Conservation (phyloP, 2,888 invertebrate species). For the Hyles lineata region DNA sequence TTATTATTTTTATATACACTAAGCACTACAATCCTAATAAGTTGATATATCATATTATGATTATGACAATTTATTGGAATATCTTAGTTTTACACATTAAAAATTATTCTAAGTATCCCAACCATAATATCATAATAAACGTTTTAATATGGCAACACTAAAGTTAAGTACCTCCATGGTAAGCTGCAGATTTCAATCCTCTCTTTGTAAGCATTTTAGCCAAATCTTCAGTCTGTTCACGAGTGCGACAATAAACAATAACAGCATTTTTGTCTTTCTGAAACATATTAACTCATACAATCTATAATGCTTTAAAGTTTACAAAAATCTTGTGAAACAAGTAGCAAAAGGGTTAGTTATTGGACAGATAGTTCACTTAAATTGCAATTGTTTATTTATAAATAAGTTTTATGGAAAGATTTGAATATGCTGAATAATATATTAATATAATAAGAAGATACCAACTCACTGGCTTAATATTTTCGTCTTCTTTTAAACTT, state of each 20-base stretch:
- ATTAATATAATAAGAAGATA: neutral
- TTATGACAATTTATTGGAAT: too few species aligned
- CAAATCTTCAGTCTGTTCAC: conserved; percentile 95
- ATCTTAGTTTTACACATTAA: too few species aligned
- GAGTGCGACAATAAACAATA: conserved; percentile 97
- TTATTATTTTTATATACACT: conserved; percentile 29
- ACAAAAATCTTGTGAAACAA: conserved; percentile 9
- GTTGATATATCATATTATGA: too few species aligned
- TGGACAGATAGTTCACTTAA: too few species aligned
- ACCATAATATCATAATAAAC: too few species aligned
- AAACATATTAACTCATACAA: conserved; percentile 44
- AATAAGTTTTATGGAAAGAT: too few species aligned
- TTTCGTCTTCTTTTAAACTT: conserved; percentile 86
- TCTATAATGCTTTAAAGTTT: conserved; percentile 16
- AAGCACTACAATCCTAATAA: conserved; percentile 16
- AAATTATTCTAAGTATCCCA: too few species aligned
- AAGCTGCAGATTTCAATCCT: conserved; percentile 91
- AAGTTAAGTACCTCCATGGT: conserved; percentile 91
- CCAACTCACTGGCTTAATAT: conserved; percentile 75
- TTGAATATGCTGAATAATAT: neutral
- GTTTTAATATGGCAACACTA: too few species aligned
- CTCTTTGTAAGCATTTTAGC: conserved; percentile 89
- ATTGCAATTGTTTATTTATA: too few species aligned
- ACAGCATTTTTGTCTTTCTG: conserved; percentile 88
- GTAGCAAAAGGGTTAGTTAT: neutral